phyloP scores from a whole-genome alignment of 2,113 vertebrate species.

The Crotalus viridis region DNA sequence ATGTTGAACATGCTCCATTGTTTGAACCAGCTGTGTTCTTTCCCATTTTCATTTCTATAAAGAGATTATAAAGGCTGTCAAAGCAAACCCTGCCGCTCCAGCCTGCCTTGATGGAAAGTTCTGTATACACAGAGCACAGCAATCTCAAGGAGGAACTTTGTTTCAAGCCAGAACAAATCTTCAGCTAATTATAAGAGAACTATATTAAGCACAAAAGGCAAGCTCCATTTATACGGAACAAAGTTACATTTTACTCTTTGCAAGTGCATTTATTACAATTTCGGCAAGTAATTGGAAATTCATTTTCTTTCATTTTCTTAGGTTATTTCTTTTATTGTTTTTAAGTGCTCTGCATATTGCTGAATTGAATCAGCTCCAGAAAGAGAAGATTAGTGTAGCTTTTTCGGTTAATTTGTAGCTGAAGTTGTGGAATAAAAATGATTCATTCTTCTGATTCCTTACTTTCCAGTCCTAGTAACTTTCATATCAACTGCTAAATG shows the following conservation, averaged over 20 bases:
- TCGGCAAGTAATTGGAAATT: constrained; percentile 79
- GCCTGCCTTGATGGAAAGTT: constrained; percentile 81
- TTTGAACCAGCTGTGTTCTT: constrained; percentile 83
- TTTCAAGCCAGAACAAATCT: constrained; percentile 84
- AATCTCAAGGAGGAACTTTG: constrained; percentile 84
- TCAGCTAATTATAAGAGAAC: constrained; percentile 84
- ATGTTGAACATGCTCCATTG: constrained; percentile 80
- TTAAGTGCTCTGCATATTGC: constrained; percentile 70
- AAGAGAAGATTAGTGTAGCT: constrained; percentile 65
- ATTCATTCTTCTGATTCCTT: constrained; percentile 70
- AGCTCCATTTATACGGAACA: constrained; percentile 80
- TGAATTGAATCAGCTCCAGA: constrained; percentile 61
- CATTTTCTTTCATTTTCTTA: constrained; percentile 77
- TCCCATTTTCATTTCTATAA: constrained; percentile 80
- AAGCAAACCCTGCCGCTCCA: constrained; percentile 74
- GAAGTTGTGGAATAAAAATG: constrained; percentile 73
- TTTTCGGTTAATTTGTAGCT: constrained; percentile 74
- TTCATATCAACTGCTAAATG: constrained; percentile 43
- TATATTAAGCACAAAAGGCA: constrained; percentile 85
- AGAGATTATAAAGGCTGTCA: constrained; percentile 81
- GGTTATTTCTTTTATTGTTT: constrained; percentile 80
- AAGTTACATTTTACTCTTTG: constrained; percentile 81
- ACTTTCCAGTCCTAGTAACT: constrained; percentile 71
- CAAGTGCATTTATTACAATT: constrained; percentile 73
- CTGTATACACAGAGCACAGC: constrained; percentile 79